Conservation (phyloP, 2,888 invertebrate species). For the Blomia tropicalis region DNA sequence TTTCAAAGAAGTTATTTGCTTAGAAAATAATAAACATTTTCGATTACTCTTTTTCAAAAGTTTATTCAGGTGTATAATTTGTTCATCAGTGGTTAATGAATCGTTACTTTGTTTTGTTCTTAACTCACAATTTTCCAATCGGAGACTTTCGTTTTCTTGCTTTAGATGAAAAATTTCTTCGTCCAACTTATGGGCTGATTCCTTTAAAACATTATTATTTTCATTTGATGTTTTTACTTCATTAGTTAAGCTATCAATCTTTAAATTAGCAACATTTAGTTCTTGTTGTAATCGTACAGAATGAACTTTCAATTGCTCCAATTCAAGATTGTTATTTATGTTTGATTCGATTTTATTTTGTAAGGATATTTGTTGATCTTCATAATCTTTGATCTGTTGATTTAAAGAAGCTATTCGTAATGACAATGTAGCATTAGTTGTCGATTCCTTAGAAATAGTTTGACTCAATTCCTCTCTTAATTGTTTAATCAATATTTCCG, state of each 20-base stretch:
- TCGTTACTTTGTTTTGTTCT: not conserved
- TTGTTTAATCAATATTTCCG: not conserved
- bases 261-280: not conserved
- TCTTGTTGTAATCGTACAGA: not conserved
- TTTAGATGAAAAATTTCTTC: not conserved
- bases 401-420: not conserved
- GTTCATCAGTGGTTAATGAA: not conserved
- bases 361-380: not conserved
- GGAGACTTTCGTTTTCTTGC: not conserved
- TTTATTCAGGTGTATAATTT: not conserved
- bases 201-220: not conserved
- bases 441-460: not conserved
- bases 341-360: not conserved
- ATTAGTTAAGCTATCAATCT: not conserved
- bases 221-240: constrained; percentile 15
- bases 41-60: constrained; percentile 2
- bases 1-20: constrained; percentile 18
- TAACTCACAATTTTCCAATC: not conserved
- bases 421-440: not conserved
- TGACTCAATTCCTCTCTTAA: not conserved
- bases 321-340: not conserved
- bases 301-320: not conserved
- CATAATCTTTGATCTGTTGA: not conserved
- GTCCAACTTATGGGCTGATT: not conserved
- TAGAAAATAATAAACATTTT: constrained; percentile 17